Evolutionary conservation across 2,888 invertebrate species (phyloP).

Genomic region (Spisula solida): DNA sequence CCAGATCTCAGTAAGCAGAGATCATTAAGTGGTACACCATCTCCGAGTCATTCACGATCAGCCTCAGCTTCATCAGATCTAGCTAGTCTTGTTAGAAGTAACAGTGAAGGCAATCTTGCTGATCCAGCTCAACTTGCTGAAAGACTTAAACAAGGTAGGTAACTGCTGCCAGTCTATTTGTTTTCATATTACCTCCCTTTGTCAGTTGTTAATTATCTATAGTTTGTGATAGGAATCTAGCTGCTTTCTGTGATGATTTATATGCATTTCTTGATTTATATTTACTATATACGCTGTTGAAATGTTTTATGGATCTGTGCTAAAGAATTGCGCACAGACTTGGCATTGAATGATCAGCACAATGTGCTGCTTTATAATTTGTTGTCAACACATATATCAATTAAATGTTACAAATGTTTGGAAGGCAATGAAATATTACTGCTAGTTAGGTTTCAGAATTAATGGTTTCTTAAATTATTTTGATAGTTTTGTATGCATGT

Average conservation of each 20-base stretch:
- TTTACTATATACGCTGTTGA: not conserved
- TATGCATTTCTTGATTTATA: not conserved
- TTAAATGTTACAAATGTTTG: not conserved
- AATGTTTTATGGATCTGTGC: not conserved
- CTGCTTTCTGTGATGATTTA: not conserved
- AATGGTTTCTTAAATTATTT: not conserved
- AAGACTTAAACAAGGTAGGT: constrained; percentile 77
- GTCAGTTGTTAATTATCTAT: not conserved
- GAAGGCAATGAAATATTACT: not conserved
- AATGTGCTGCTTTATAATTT: not conserved
- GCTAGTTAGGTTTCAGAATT: not conserved
- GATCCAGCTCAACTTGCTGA: constrained; percentile 79
- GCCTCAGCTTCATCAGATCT: constrained; percentile 80
- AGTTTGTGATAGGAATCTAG: not conserved
- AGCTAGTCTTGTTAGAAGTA: constrained; percentile 79
- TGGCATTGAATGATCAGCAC: not conserved
- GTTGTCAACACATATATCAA: not conserved
- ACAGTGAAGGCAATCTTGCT: constrained; percentile 85
- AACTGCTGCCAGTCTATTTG: not conserved
- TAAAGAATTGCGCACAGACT: not conserved
- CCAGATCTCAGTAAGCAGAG: constrained; percentile 82
- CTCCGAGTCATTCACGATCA: constrained; percentile 83
- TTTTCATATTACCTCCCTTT: constrained; percentile 30
- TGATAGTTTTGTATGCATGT: not conserved
- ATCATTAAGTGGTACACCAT: constrained; percentile 85